These are phyloP conservation scores for Lamproptera curius DNA, from an alignment of 2,888 invertebrate genomes.

Conservation along the genomic window DNA sequence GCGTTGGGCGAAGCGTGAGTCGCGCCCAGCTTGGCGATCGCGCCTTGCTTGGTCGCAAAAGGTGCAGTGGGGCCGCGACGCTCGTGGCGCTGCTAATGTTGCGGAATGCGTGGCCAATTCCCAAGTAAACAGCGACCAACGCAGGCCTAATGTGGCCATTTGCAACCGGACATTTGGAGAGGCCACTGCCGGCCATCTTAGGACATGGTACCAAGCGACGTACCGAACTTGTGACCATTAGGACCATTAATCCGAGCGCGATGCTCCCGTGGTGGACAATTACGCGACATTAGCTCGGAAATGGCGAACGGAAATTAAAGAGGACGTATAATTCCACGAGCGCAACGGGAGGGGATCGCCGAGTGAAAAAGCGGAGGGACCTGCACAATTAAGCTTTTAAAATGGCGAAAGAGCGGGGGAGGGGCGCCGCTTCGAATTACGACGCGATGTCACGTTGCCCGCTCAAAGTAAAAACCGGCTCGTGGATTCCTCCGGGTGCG, in stretches of 20 bases:
- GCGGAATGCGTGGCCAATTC: conserved; percentile 45
- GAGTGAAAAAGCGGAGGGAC: not conserved
- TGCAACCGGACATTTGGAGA: not conserved
- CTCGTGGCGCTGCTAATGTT: conserved; percentile 38
- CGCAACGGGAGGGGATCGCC: conserved; percentile 19
- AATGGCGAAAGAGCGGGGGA: not conserved
- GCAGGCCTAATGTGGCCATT: not conserved
- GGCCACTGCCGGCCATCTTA: not conserved
- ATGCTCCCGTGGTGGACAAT: not conserved
- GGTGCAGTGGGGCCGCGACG: conserved; percentile 13
- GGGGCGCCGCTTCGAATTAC: conserved; percentile 1
- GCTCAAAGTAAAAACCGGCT: conserved; percentile 27
- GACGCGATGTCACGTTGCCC: conserved; percentile 22
- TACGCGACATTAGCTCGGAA: not conserved
- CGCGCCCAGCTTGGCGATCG: too few species aligned
- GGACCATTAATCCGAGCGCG: not conserved
- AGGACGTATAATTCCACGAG: not conserved
- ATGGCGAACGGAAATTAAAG: not conserved
- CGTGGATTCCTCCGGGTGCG: conserved; percentile 26
- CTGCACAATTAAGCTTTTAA: not conserved
- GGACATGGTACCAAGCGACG: not conserved
- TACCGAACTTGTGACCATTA: not conserved
- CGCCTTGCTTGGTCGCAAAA: too few species aligned
- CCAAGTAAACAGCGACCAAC: conserved; percentile 37
- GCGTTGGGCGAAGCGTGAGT: too few species aligned